Evolutionary conservation across 92 coral and sea anemone genomes (phyloP).

Genomic region (Epizoanthus illoricatus): DNA sequence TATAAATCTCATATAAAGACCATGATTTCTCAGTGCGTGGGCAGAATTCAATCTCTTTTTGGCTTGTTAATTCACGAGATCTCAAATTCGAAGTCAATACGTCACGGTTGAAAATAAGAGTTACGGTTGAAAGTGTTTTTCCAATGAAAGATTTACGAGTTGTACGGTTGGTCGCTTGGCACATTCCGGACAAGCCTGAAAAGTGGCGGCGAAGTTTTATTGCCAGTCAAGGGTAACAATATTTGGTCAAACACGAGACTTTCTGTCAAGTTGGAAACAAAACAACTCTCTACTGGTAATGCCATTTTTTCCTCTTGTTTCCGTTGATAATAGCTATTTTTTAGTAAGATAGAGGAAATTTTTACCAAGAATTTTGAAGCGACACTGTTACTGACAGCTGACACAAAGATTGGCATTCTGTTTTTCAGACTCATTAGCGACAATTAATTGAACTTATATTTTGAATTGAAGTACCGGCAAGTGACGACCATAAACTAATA

Average conservation of each 20-base stretch:
- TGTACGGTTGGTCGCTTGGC: slow-evolving; percentile 5
- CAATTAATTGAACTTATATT: too few relatives aligned
- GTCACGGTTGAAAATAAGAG: not conserved
- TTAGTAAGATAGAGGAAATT: not conserved
- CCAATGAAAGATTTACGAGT: slow-evolving; percentile 28
- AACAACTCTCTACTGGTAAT: slow-evolving; percentile 8
- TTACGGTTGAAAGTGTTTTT: slow-evolving; percentile 26
- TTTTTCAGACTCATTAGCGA: too few relatives aligned
- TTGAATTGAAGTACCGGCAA: too few relatives aligned
- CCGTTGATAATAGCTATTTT: not conserved
- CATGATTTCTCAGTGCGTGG: not conserved
- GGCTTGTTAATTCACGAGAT: not conserved
- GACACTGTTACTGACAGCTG: too few relatives aligned
- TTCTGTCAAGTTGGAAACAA: slow-evolving; percentile 20
- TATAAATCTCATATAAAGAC: not conserved
- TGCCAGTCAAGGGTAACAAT: not conserved
- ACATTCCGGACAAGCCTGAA: not conserved
- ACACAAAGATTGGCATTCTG: too few relatives aligned
- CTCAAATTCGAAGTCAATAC: not conserved
- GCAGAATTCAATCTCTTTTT: not conserved
- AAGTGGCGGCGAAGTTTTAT: slow-evolving; percentile 17
- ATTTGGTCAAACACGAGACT: slow-evolving; percentile 6
- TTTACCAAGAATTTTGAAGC: not conserved
- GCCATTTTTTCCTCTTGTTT: not conserved
- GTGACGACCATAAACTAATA: too few relatives aligned